Base-by-base conservation (phyloP, 2,113 vertebrate genomes). In the Podiceps cristatus region DNA sequence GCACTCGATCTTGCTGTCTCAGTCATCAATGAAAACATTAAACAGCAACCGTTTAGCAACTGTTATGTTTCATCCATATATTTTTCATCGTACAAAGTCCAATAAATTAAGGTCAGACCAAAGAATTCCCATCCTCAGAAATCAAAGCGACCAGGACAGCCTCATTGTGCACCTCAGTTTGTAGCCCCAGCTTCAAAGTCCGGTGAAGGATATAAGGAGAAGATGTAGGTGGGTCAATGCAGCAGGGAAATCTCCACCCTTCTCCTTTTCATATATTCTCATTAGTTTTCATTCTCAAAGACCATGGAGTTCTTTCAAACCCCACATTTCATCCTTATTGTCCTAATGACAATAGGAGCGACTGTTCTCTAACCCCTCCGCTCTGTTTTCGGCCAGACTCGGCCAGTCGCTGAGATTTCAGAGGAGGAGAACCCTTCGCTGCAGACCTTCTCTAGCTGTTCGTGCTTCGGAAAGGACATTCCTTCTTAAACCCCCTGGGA, bases 221-320 rank as follows among this genome's bases (percentile, higher is more conserved):
- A 50, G 42, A 8, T 18, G 44, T 7, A 18, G 24, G 35, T 76
- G 63, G 27, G 22, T 1, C 0, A 35, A 17, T 1, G 4, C 28
- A 33, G 9, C 49, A 76, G 33, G n/a, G 58, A 37, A 17, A 18
- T 40, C 44, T 77, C 44, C 71, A 64, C 4, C 31, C 10, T 60
- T 20, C 47, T 49, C 40, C 14, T 62, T 16, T 28, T 47, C 8
- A 40, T 33, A 18, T 58, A 18, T 13, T 52, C 13, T 42, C 53
- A 10, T 0, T 29, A 11, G 35, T 37, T 69, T 52, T 75, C 1
- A 31, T 5, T 45, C 35, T 35, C 35, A 45, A 58, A 29, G 58
- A 50, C 37, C 37, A 37, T 37, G 33, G 62, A 62, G 22, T 68
- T 55, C 62, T 47, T 63, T 52, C 77, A 22, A 19, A 22, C 28